phyloP scores from a whole-genome alignment of 2,888 invertebrate species.

The Athetis lepigone region DNA sequence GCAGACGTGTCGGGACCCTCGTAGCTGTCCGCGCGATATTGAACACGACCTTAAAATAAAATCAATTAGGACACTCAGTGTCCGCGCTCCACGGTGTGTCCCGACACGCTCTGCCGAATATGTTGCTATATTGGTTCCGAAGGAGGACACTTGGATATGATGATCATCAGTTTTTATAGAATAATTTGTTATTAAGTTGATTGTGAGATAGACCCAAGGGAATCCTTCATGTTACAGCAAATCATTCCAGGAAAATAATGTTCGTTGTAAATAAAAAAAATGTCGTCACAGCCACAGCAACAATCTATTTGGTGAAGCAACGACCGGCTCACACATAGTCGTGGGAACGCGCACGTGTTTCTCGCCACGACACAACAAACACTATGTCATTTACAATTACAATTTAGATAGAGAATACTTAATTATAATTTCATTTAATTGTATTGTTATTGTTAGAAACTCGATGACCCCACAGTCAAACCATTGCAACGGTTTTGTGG shows the following conservation, averaged over 20 bases:
- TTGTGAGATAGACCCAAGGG: not conserved
- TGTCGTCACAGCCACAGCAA: constrained; percentile 8
- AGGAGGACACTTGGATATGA: too few species aligned
- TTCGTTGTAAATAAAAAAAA: constrained; percentile 26
- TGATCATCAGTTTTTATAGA: not conserved
- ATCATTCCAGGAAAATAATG: constrained; percentile 2
- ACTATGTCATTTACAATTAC: too few species aligned
- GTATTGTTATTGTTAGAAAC: too few species aligned
- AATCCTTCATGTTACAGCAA: not conserved
- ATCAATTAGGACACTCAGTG: constrained; percentile 44
- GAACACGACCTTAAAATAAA: constrained; percentile 48
- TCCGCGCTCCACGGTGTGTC: not conserved
- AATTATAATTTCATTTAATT: too few species aligned
- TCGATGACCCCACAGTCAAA: too few species aligned
- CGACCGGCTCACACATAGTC: constrained; percentile 4
- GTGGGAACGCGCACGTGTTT: constrained; percentile 2
- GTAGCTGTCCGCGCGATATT: constrained; percentile 32
- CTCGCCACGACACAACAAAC: constrained; percentile 3
- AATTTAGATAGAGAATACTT: too few species aligned
- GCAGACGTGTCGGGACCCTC: constrained; percentile 35
- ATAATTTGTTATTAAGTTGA: not conserved
- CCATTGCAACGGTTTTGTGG: too few species aligned
- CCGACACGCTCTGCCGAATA: not conserved
- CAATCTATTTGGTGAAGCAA: constrained; percentile 12
- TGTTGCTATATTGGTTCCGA: not conserved